Base-by-base conservation (phyloP, 2,888 invertebrate species). In the Brenthis ino region DNA sequence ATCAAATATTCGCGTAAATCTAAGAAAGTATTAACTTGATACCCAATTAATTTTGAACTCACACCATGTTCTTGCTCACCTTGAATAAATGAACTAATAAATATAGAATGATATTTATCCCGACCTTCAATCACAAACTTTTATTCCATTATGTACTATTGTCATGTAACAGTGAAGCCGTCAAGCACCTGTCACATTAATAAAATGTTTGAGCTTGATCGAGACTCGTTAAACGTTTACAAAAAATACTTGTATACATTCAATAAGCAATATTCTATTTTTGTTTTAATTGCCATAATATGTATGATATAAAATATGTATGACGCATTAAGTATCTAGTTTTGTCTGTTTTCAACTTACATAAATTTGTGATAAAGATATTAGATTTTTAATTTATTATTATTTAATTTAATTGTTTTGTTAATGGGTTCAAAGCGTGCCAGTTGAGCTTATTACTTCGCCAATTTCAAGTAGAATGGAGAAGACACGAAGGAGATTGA, bases 111-210 rank as follows among this genome's bases (percentile, higher is more conserved):
- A 1, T 13, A 63, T 63, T 51, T 37, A 67, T 56, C 14, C 48
- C 28, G 24, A 61, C 56, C 61, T 61, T 55, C 67, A 56, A 61
- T 63, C 67, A 67, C 33, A 63, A 37, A 55, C 61, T 67, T 50
- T 67, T 50, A 67, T 67, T 57, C 51, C 48, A 56, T 67, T 48
- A 67, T 61, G 47, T 28, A 24, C 14, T 51, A 63, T 63, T 67
- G 67, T 67, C 51, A 16, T 50, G 37, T 24, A 61, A 48, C 28
- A 57, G 64, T 20, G 54, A 55, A 20, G 68, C 67, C 64, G 70
- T 68, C 68, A 68, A 70, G 60, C 60, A 58, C 50, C 50, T 61
- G 70, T 70, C 70, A 67, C 64, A 68, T 70, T 68, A 54, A 33
- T 43, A 60, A 24, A 13, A 43, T 54, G 13, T 47, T 3, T 47